Evolutionary conservation across 1,140 invertebrate species (phyloP).

Genomic region (Pseudomyrmex dendroicus): DNA sequence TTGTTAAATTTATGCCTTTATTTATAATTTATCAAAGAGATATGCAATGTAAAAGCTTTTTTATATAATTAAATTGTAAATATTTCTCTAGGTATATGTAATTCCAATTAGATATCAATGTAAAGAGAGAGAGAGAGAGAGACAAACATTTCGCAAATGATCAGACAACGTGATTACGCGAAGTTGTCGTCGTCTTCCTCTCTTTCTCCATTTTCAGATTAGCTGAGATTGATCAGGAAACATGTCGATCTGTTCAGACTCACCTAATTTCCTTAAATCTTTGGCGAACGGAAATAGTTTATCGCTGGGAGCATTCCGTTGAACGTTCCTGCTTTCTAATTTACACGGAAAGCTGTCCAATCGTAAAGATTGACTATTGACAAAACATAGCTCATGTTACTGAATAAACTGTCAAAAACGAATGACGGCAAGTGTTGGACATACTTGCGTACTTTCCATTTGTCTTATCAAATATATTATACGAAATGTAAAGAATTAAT

Average conservation of each 20-base stretch:
- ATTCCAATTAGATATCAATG: neutral
- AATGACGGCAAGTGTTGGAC: neutral
- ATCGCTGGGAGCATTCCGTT: conserved; percentile 16
- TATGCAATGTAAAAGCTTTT: neutral
- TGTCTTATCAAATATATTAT: neutral
- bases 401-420: neutral
- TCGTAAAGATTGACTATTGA: conserved; percentile 51
- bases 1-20: neutral
- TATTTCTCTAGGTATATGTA: neutral
- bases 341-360: conserved; percentile 28
- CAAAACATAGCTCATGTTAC: neutral
- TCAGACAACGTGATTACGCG: conserved; percentile 27
- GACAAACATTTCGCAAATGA: conserved; percentile 24
- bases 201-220: conserved; percentile 10
- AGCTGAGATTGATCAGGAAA: conserved; percentile 46
- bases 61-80: conserved; percentile 19
- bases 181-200: neutral
- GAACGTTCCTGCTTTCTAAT: conserved; percentile 38
- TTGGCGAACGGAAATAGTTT: conserved; percentile 55
- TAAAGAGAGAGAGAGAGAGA: neutral
- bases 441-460: neutral
- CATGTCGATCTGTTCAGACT: conserved; percentile 43
- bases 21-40: no score
- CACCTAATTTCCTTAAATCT: conserved; percentile 57
- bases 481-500: no score